Evolutionary conservation across 1,140 invertebrate species (phyloP).

Genomic region (Brachionus asplanchnoidis): DNA sequence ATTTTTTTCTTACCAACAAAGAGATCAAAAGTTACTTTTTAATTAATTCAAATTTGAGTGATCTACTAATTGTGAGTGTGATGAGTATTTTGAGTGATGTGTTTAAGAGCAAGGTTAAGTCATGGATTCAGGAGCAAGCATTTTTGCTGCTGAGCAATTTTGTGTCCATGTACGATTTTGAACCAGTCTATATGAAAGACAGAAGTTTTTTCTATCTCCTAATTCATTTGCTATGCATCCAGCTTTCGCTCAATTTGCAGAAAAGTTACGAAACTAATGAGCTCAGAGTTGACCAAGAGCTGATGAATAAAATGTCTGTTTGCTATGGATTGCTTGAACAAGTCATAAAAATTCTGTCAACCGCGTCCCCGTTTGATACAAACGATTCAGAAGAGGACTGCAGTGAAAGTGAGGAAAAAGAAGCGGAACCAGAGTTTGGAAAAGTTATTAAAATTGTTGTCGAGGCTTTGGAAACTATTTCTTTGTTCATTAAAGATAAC

Average conservation of each 20-base stretch:
- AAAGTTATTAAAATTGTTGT: constrained; percentile 34
- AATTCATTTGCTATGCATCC: constrained; percentile 33
- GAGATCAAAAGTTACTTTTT: background rate
- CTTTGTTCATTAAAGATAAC: constrained; percentile 31
- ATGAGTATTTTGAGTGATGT: constrained; percentile 6
- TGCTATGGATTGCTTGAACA: constrained; percentile 12
- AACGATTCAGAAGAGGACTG: background rate
- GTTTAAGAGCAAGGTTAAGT: constrained; percentile 17
- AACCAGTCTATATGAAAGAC: constrained; percentile 21
- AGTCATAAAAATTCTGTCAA: constrained; percentile 22
- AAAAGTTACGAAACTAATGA: background rate
- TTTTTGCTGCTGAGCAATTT: constrained; percentile 9
- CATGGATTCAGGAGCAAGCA: background rate
- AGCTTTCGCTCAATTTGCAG: background rate
- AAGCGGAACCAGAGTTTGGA: constrained; percentile 15
- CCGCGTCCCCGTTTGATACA: constrained; percentile 11
- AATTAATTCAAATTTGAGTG: background rate
- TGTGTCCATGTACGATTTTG: constrained; percentile 30
- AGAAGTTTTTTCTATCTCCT: constrained; percentile 27
- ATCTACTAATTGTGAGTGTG: background rate
- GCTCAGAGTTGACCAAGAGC: background rate
- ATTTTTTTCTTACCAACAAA: background rate
- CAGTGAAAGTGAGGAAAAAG: background rate
- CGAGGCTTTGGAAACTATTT: constrained; percentile 1
- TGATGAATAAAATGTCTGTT: constrained; percentile 9